Percentiles rank a stretch among this genome's conserved stretches.
These are phyloP conservation scores for Amazona guildingii DNA, from an alignment of 2,113 vertebrate genomes.

Conservation along the genomic window DNA sequence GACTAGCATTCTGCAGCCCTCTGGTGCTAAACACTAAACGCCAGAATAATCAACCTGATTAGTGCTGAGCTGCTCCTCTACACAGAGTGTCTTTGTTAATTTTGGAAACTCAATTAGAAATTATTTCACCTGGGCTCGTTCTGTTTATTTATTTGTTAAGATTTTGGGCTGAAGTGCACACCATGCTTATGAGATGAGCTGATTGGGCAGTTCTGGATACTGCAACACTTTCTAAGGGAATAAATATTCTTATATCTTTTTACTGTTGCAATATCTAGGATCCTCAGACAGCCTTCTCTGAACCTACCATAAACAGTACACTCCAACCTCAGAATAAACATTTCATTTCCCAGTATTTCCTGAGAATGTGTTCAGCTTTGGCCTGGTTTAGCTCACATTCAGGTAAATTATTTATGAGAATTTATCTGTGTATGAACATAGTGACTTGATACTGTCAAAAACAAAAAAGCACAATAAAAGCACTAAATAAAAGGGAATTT, in stretches of 20 bases:
- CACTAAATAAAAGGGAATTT: not conserved
- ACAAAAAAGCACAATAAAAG: not conserved
- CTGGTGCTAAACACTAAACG: accelerated
- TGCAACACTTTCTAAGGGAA: not conserved
- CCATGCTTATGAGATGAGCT: not conserved
- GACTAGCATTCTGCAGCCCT: not conserved
- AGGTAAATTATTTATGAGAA: not conserved
- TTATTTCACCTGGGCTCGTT: not conserved
- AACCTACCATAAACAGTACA: not conserved
- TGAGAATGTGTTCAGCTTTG: not conserved
- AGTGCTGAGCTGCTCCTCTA: not conserved
- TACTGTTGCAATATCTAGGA: not conserved
- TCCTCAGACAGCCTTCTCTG: not conserved
- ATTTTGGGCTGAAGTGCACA: not conserved
- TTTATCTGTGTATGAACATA: not conserved
- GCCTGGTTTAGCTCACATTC: not conserved
- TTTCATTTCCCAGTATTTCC: not conserved
- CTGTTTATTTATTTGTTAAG: not conserved
- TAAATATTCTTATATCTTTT: not conserved
- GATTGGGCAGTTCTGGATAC: not conserved
- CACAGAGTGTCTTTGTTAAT: not conserved
- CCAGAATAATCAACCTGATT: not conserved
- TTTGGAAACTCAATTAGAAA: not conserved
- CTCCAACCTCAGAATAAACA: not conserved
- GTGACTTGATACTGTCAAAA: not conserved